These are phyloP conservation scores for Scopus umbretta DNA, from an alignment of 2,113 vertebrate genomes.

Conservation along the genomic window DNA sequence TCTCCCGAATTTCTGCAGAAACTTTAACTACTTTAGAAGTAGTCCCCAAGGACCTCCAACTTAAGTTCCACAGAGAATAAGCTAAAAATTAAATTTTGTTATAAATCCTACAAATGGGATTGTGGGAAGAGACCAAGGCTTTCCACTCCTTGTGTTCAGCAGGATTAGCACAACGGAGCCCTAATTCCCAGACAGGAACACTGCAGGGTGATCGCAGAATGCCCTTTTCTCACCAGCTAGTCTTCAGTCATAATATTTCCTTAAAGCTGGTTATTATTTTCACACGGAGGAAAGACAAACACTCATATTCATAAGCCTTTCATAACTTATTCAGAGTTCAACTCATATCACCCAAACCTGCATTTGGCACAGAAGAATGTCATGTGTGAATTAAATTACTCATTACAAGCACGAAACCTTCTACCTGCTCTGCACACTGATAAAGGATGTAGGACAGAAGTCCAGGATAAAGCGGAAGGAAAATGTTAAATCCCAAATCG, in stretches of 20 bases:
- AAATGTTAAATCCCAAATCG: background rate
- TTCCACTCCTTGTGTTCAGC: background rate
- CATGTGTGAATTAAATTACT: background rate
- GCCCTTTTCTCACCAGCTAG: background rate
- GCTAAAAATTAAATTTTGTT: background rate
- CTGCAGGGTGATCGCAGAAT: background rate
- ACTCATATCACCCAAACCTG: background rate
- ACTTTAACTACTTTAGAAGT: background rate
- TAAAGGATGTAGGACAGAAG: background rate
- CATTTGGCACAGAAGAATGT: background rate
- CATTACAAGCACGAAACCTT: background rate
- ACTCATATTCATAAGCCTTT: background rate
- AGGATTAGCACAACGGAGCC: background rate
- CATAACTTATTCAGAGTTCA: background rate
- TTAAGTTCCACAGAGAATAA: background rate
- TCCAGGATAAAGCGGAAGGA: background rate
- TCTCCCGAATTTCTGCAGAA: background rate
- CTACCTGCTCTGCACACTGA: background rate
- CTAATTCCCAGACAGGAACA: background rate
- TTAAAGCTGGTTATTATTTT: background rate
- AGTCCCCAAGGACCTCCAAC: background rate
- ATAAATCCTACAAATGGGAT: background rate
- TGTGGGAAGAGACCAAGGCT: background rate
- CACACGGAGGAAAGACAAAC: background rate
- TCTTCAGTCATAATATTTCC: background rate